A percentile compares a stretch with the other conserved stretches of the same genome.
Conservation (phyloP, 2,797 vertebrate species). For the Martes flavigula region DNA sequence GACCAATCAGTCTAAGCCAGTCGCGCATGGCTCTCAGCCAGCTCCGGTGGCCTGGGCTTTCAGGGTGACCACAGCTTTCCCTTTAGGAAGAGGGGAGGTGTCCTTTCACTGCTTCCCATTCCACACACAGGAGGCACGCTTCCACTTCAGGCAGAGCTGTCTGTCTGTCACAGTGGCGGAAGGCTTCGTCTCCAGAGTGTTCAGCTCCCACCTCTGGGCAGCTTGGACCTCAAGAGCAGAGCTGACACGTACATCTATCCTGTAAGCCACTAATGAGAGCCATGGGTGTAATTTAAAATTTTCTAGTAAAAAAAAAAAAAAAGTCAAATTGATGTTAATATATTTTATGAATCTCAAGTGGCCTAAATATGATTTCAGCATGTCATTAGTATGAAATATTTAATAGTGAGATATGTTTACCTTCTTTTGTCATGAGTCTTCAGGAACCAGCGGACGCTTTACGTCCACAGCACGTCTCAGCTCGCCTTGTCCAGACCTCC, state of each 20-base stretch:
- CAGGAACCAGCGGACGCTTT: not conserved
- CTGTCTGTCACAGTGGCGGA: not conserved
- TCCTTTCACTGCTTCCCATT: not conserved
- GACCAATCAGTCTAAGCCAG: not conserved
- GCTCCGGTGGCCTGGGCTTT: not conserved
- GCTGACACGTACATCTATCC: too few relatives aligned
- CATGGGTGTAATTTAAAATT: not conserved
- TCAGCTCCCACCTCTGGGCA: not conserved
- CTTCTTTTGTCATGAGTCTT: not conserved
- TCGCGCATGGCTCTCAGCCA: not conserved
- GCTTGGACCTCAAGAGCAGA: not conserved
- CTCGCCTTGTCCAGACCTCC: not conserved
- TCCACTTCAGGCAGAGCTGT: not conserved
- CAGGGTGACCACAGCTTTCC: too few relatives aligned
- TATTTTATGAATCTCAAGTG: not conserved
- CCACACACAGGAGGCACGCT: not conserved
- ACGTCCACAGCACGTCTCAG: not conserved
- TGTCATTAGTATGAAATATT: not conserved
- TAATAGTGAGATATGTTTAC: not conserved
- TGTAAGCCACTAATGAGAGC: not conserved
- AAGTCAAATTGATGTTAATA: not conserved
- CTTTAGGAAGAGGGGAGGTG: not conserved
- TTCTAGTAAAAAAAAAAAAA: not conserved
- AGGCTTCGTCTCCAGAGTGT: not conserved
- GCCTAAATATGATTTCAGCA: not conserved